These are phyloP conservation scores for Drosophila bifasciata DNA, from an alignment of 1,140 invertebrate species.

Conservation along the genomic window DNA sequence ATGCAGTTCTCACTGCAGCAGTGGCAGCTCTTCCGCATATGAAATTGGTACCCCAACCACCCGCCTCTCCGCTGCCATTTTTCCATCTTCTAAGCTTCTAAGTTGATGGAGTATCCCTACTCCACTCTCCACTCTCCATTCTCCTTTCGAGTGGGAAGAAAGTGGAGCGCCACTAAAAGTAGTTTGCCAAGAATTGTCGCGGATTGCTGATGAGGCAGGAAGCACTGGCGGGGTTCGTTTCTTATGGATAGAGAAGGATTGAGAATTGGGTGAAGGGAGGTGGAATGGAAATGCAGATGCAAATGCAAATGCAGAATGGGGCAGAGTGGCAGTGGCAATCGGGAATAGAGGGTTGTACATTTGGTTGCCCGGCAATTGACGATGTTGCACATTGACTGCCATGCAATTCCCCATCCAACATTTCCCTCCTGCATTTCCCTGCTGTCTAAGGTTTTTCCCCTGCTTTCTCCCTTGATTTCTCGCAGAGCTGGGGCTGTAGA, in stretches of 20 bases:
- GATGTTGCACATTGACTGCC: slow-evolving; percentile 43
- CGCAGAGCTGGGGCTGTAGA: slow-evolving; percentile 8
- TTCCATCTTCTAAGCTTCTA: slow-evolving; percentile 11
- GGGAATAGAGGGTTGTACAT: slow-evolving; percentile 22
- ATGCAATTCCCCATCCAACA: slow-evolving; percentile 57
- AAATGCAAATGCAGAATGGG: not conserved
- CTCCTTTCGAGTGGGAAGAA: slow-evolving; percentile 18
- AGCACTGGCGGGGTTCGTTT: slow-evolving; percentile 1
- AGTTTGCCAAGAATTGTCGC: slow-evolving; percentile 78
- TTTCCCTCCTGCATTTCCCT: slow-evolving; percentile 33
- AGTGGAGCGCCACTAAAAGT: slow-evolving; percentile 63
- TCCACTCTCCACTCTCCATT: not conserved
- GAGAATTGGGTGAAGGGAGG: not conserved
- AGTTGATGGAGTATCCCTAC: not conserved
- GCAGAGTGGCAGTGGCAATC: not conserved
- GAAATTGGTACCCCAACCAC: slow-evolving; percentile 26
- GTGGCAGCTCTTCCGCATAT: slow-evolving; percentile 32
- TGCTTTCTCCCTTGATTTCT: not conserved
- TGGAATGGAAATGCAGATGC: not conserved
- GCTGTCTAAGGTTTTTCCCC: slow-evolving; percentile 30
- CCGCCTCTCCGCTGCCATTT: not conserved
- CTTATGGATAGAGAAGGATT: slow-evolving; percentile 11
- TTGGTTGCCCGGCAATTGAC: slow-evolving; percentile 78
- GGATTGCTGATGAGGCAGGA: slow-evolving; percentile 66
- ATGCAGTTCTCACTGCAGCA: slow-evolving; percentile 63